These are phyloP conservation scores for Trissonchulus latispiculum DNA, from an alignment of 2,888 invertebrate genomes.

Conservation along the genomic window DNA sequence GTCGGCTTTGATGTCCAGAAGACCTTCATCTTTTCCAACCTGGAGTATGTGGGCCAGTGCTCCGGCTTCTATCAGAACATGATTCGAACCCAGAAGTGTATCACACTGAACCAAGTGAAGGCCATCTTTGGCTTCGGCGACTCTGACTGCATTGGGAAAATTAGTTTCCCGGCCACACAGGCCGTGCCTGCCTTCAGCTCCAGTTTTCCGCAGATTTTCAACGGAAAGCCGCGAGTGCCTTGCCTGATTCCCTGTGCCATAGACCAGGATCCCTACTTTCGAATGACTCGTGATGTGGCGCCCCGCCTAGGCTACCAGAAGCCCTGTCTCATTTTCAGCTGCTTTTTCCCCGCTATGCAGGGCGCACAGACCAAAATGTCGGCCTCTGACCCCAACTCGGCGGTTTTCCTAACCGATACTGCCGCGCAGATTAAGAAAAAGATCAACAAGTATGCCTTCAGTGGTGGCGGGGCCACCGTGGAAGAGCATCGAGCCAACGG, in stretches of 20 bases:
- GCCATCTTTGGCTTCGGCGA: conserved; percentile 97
- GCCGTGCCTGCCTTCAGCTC: conserved; percentile 65
- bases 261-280: conserved; percentile 97
- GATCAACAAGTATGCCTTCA: conserved; percentile 90
- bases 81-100: conserved; percentile 77
- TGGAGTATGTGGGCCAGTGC: conserved; percentile 79
- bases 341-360: conserved; percentile 85
- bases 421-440: conserved; percentile 91
- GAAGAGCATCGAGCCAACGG: conserved; percentile 78
- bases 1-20: conserved; percentile 84
- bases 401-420: conserved; percentile 88
- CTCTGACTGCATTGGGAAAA: conserved; percentile 90
- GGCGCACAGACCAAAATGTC: conserved; percentile 98
- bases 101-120: conserved; percentile 94
- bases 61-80: conserved; percentile 87
- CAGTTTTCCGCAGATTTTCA: conserved; percentile 45
- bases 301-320: conserved; percentile 75
- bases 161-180: conserved; percentile 88
- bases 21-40: conserved; percentile 92
- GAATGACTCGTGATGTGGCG: conserved; percentile 97
- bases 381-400: conserved; percentile 81
- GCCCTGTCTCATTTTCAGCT: conserved; percentile 61
- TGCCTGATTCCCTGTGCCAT: conserved; percentile 94
- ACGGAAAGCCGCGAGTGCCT: conserved; percentile 60
- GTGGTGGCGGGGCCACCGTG: conserved; percentile 81